Conservation (phyloP, 1,140 invertebrate species). For the Colletes gigas region DNA sequence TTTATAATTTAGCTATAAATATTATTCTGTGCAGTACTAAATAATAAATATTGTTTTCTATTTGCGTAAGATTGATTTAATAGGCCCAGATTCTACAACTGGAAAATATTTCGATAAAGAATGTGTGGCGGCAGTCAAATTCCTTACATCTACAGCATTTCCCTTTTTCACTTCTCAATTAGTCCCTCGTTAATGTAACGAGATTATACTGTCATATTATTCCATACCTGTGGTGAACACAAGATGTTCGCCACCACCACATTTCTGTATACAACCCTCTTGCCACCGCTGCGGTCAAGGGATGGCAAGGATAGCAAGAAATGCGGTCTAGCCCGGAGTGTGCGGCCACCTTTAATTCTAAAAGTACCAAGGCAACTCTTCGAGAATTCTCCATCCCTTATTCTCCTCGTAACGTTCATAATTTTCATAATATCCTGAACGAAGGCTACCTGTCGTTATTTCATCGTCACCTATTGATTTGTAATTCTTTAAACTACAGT, state of each 20-base stretch:
- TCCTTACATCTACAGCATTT: neutral
- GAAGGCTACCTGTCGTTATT: too few species aligned
- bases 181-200: conserved; percentile 25
- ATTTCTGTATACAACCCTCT: conserved; percentile 52
- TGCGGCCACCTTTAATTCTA: conserved; percentile 39
- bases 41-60: too few species aligned
- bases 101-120: neutral
- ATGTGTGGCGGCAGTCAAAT: neutral
- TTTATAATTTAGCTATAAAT: too few species aligned
- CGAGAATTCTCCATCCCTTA: neutral
- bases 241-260: conserved; percentile 47
- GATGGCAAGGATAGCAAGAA: conserved; percentile 51
- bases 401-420: neutral
- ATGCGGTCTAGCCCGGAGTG: conserved; percentile 43
- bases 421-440: neutral
- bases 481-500: too few species aligned
- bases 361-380: conserved; percentile 16
- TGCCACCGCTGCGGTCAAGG: conserved; percentile 55
- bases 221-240: conserved; percentile 37
- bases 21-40: too few species aligned
- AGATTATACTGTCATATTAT: conserved; percentile 43
- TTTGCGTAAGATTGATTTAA: too few species aligned
- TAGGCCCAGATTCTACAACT: too few species aligned
- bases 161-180: conserved; percentile 3
- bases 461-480: too few species aligned